Evolutionary conservation across 2,888 invertebrate species (phyloP), one percentile per base, ranked within the genome.

Genomic region (Zonitis immaculata): DNA sequence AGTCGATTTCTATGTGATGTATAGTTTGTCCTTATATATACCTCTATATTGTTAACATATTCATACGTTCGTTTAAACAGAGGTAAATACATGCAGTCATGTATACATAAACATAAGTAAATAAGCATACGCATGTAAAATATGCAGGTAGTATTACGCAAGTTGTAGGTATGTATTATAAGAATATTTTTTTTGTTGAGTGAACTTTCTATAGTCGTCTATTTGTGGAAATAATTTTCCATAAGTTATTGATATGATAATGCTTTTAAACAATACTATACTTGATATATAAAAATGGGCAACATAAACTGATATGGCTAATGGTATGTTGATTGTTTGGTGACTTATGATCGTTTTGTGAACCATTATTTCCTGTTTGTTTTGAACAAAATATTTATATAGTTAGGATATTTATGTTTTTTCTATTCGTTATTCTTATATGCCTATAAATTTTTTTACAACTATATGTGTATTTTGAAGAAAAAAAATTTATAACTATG

Each of bases 401-500:
- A 9, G 7, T 18, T 18, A 9, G 9, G 5, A 28, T 1, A 11
- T 39, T 20, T 3, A 28, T 11, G 14, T 20, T 39, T n/a, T 20
- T 39, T n/a, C 16, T 11, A 11, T 9, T 39, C 18, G 9, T 6
- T 20, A 18, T 16, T 16, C 7, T 9, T 16, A 8, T 20, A 11
- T 1, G 2, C 8, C 18, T 39, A 39, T 39, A 20, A 11, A 20
- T 20, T 39, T 39, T 32, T 39, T 20, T 39, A 39, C 20, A 39
- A 39, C 18, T 16, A 16, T 35, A 4, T 20, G 20, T 39, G 12
- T 18, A 16, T 1, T 5, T 12, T 18, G 42, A 27, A 30, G 26
- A 16, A 42, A 48, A 20, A n/a, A 26, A 20, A 16, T 42, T 48
- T 48, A 48, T 27, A 28, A 45, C 45, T 43, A 30, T 6, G 12